Conservation (phyloP, 2,888 invertebrate species). For the Mimachlamys varia region DNA sequence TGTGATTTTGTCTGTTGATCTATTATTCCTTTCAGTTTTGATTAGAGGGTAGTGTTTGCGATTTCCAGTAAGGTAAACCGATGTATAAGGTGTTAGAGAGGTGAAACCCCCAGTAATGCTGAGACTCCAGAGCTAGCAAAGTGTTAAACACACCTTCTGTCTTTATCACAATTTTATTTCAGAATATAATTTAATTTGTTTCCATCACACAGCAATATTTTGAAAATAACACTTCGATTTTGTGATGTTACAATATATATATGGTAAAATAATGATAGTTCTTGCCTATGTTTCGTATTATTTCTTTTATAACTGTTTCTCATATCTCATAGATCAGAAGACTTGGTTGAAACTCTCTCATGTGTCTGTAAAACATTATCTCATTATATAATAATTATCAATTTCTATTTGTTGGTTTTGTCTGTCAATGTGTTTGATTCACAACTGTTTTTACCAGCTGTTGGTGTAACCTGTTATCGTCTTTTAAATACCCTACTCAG, state of each 20-base stretch:
- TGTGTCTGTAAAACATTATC: background rate
- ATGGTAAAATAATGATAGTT: background rate
- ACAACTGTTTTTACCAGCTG: constrained; percentile 12
- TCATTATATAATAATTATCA: background rate
- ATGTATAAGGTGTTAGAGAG: background rate
- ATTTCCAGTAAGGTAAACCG: constrained; percentile 5
- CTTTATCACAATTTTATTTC: background rate
- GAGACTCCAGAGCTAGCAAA: background rate
- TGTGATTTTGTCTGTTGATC: background rate
- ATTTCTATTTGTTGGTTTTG: background rate
- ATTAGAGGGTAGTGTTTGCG: background rate
- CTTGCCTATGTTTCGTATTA: background rate
- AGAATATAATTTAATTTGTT: background rate
- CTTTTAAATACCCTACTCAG: background rate
- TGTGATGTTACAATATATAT: background rate
- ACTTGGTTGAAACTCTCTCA: background rate
- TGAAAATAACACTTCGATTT: background rate
- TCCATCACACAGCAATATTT: background rate
- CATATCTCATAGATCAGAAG: constrained; percentile 5
- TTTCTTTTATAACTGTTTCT: background rate
- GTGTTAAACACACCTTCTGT: background rate
- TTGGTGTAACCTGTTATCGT: background rate
- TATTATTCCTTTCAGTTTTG: background rate
- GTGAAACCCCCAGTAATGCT: background rate
- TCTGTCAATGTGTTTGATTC: background rate